Evolutionary conservation across 2,888 invertebrate species (phyloP), one percentile per base, ranked within the genome.

Genomic region (Lymantria dispar): DNA sequence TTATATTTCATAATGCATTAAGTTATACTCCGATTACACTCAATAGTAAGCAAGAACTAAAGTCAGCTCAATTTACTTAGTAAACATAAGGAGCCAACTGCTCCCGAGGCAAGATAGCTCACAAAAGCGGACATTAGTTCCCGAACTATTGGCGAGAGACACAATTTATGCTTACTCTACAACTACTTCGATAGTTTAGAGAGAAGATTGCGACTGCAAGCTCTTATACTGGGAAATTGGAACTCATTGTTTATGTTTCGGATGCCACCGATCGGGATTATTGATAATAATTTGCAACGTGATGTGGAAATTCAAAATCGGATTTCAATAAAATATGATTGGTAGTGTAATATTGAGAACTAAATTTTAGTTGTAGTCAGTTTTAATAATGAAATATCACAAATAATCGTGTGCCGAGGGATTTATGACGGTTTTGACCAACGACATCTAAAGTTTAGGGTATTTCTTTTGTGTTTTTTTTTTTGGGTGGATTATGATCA

Each of bases 151-250:
- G 78, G 71, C 65, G 64, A 52, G 62, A 68, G 74, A 77, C 68
- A 73, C 74, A 77, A 82, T 82, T 80, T 80, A 82, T 82, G 78
- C 76, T 75, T 65, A 70, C 78, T 72, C 68, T 58, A 62, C 68
- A 76, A 78, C 74, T 80, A 76, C 65, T 68, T 72, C 74, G 72
- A 75, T 76, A 77, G 72, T 76, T 76, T 59, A 62, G 50, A 44
- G 52, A 50, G 67, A 73, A 74, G 63, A 70, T 63, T 68, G 72
- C 45, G 65, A 64, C 53, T 64, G 55, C 58, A 38, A 47, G 50
- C 62, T 46, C 46, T 60, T 53, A 57, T 60, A 62, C 62, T 50
- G 64, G 78, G 80, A 80, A 79, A 80, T 80, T 79, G 76, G 74
- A 70, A 68, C 64, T 71, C 74, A 78, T 76, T 78, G 77, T 80